Percentiles rank a stretch among this genome's conserved stretches.
Evolutionary conservation across 2,888 invertebrate genomes (phyloP).

Genomic region (Mycalesis mineus): DNA sequence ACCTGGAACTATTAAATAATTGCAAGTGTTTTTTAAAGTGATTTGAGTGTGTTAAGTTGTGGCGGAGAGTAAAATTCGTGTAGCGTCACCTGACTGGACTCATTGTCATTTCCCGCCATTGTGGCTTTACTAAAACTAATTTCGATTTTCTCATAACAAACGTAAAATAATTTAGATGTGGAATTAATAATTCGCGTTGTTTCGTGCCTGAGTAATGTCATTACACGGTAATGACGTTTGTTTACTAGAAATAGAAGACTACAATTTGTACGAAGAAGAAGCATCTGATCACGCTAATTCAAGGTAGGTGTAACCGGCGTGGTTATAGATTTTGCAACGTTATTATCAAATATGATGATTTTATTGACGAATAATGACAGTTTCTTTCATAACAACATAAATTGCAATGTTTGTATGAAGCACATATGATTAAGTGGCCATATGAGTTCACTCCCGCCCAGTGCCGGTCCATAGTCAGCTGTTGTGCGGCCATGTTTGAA

Average conservation of each 20-base stretch:
- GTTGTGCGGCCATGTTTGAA: slow-evolving; percentile 78
- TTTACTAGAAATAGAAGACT: slow-evolving; percentile 76
- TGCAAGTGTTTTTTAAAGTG: slow-evolving; percentile 42
- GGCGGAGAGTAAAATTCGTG: slow-evolving; percentile 50
- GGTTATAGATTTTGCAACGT: slow-evolving; percentile 41
- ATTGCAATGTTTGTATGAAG: slow-evolving; percentile 27
- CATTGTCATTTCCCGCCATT: slow-evolving; percentile 80
- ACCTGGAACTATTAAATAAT: slow-evolving; percentile 27
- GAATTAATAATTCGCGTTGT: slow-evolving; percentile 45
- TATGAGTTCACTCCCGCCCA: slow-evolving; percentile 65
- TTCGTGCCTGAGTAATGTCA: slow-evolving; percentile 68
- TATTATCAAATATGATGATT: slow-evolving; percentile 6
- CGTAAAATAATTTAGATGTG: slow-evolving; percentile 49
- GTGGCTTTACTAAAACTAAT: slow-evolving; percentile 61
- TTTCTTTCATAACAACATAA: slow-evolving; percentile 19
- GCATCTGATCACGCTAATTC: slow-evolving; percentile 75
- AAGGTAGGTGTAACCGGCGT: slow-evolving; percentile 75
- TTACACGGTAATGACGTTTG: slow-evolving; percentile 77
- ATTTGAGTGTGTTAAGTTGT: slow-evolving; percentile 36
- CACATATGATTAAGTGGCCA: slow-evolving; percentile 42
- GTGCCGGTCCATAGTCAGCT: slow-evolving; percentile 77
- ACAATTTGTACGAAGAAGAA: slow-evolving; percentile 76
- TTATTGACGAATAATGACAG: background rate
- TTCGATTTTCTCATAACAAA: slow-evolving; percentile 35
- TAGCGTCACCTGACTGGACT: slow-evolving; percentile 77